phyloP scores from a whole-genome alignment of 2,113 vertebrate genomes.

The Candoia aspera region DNA sequence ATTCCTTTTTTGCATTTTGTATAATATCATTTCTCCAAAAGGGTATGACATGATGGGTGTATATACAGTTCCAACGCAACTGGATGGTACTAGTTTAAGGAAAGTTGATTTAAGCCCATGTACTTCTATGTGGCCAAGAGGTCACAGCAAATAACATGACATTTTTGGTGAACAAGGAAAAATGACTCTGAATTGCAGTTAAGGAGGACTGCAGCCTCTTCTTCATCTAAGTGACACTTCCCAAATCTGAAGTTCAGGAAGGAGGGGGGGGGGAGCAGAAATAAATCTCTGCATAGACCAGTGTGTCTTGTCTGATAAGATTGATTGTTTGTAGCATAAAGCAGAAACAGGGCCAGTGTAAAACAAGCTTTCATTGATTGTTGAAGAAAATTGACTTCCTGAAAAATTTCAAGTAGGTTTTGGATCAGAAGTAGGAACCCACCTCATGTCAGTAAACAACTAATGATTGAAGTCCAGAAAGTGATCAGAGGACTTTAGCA shows the following conservation, averaged over 20 bases:
- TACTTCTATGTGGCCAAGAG: background rate
- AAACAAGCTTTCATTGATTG: constrained; percentile 61
- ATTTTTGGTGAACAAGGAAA: background rate
- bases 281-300: constrained; percentile 28
- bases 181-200: background rate
- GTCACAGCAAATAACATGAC: background rate
- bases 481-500: background rate
- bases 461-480: too few relatives aligned
- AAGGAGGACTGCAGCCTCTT: background rate
- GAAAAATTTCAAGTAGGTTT: constrained; percentile 53
- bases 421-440: constrained; percentile 36
- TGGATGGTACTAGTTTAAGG: background rate
- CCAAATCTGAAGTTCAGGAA: constrained; percentile 20
- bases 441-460: background rate
- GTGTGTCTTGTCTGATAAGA: constrained; percentile 57
- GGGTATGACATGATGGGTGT: background rate
- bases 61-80: background rate
- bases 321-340: constrained; percentile 59
- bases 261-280: background rate
- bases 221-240: constrained; percentile 7
- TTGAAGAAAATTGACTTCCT: constrained; percentile 39
- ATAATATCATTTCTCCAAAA: background rate
- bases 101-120: background rate
- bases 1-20: background rate
- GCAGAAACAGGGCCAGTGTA: constrained; percentile 52